phyloP scores from a whole-genome alignment of 2,888 invertebrate species.

The Plutella xylostella region DNA sequence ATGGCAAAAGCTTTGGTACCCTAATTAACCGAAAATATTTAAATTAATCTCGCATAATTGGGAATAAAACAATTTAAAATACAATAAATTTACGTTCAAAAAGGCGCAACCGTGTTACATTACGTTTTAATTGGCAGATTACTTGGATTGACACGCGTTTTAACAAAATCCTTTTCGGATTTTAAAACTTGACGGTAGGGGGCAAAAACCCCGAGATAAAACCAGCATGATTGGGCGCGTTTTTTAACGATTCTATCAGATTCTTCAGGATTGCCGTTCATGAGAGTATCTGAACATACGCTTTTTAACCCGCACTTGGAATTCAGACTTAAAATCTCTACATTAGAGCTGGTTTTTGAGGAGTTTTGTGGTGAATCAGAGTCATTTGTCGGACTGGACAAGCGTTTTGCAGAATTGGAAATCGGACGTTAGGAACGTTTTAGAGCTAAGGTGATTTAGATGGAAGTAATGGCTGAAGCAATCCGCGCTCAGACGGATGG shows the following conservation, averaged over 20 bases:
- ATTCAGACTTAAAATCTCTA: too few species aligned
- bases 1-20: too few species aligned
- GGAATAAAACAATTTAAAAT: neutral
- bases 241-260: slow-evolving; percentile 64
- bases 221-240: slow-evolving; percentile 56
- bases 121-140: slow-evolving; percentile 56
- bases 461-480: slow-evolving; percentile 51
- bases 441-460: slow-evolving; percentile 57
- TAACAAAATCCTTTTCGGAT: slow-evolving; percentile 39
- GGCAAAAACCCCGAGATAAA: slow-evolving; percentile 44
- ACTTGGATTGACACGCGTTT: slow-evolving; percentile 38
- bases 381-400: slow-evolving; percentile 63
- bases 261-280: slow-evolving; percentile 33
- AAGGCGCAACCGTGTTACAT: slow-evolving; percentile 23
- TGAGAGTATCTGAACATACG: slow-evolving; percentile 33
- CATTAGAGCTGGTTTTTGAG: too few species aligned
- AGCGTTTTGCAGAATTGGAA: slow-evolving; percentile 61
- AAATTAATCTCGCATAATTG: neutral
- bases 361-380: slow-evolving; percentile 31
- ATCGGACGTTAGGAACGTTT: slow-evolving; percentile 54
- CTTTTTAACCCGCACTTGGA: too few species aligned
- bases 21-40: slow-evolving; percentile 12
- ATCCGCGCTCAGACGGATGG: slow-evolving; percentile 32
- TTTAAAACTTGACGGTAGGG: slow-evolving; percentile 31
- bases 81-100: too few species aligned